Conservation (phyloP, 2,888 invertebrate genomes). For the Sicus ferrugineus region DNA sequence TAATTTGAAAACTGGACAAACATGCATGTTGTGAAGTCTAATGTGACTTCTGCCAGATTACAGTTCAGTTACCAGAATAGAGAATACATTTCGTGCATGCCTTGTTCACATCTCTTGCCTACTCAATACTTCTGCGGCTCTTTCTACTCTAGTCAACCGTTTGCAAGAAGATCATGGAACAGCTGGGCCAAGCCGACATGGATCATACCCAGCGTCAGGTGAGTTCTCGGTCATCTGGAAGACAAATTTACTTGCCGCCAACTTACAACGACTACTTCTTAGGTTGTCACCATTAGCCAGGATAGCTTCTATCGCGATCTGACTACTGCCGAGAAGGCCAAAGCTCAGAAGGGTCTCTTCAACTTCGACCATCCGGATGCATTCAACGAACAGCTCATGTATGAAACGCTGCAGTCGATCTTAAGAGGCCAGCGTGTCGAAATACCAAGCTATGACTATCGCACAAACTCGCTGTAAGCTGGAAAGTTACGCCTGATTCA, state of each 20-base stretch:
- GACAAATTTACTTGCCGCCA: neutral
- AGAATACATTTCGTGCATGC: no score
- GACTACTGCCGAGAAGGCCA: constrained; percentile 78
- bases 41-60: no score
- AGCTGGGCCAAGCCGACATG: constrained; percentile 90
- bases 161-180: constrained; percentile 96
- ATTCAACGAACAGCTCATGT: constrained; percentile 88
- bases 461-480: constrained; percentile 84
- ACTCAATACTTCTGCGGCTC: no score
- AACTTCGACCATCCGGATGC: constrained; percentile 99
- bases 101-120: no score
- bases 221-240: constrained; percentile 24
- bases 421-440: constrained; percentile 86
- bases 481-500: neutral
- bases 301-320: constrained; percentile 96
- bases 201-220: constrained; percentile 83
- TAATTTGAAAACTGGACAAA: no score
- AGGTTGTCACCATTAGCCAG: constrained; percentile 92
- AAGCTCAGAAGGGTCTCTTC: constrained; percentile 88
- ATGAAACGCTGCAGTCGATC: constrained; percentile 81
- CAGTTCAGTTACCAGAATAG: no score
- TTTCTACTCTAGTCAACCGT: constrained; percentile 83
- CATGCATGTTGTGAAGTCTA: no score
- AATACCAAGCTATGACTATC: constrained; percentile 94
- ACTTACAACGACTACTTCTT: neutral